A percentile compares a stretch with the other conserved stretches of the same genome.
Evolutionary conservation across 2,113 vertebrate genomes (phyloP).

Genomic region (Lagopus muta): DNA sequence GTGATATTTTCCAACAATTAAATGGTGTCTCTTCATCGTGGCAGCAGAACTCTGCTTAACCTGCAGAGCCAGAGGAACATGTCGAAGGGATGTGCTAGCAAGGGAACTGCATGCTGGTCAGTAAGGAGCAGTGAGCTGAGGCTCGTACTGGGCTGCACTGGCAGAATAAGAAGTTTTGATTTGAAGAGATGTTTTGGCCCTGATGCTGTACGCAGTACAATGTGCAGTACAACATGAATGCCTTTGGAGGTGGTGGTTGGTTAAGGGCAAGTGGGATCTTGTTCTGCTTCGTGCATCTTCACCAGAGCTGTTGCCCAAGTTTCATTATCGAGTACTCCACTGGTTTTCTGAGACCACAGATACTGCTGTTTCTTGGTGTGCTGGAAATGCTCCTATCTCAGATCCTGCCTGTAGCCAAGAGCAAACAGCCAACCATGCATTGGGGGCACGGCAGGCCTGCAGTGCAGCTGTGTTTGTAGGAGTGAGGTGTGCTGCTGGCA

Average conservation of each 20-base stretch:
- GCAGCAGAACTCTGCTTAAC: neutral
- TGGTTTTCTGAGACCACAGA: neutral
- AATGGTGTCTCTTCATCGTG: neutral
- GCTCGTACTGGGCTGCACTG: rapidly evolving
- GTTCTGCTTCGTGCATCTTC: neutral
- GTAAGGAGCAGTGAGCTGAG: rapidly evolving
- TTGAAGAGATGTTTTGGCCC: neutral
- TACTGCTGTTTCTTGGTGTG: neutral
- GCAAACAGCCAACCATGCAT: no score
- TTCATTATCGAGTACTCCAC: neutral
- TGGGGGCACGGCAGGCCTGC: no score
- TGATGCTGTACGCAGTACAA: rapidly evolving
- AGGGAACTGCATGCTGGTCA: rapidly evolving
- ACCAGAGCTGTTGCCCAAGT: no score
- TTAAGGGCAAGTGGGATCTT: neutral
- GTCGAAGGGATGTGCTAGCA: rapidly evolving
- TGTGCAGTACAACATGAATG: no score
- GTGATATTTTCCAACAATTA: neutral
- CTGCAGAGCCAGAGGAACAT: rapidly evolving
- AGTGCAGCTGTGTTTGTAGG: no score
- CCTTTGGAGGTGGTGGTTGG: neutral
- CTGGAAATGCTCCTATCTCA: rapidly evolving
- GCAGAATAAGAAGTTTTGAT: neutral
- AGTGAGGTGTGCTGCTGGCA: no score
- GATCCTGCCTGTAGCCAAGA: neutral